These are phyloP conservation scores for Drosophila neonasuta DNA, from an alignment of 2,888 invertebrate genomes.

Conservation along the genomic window DNA sequence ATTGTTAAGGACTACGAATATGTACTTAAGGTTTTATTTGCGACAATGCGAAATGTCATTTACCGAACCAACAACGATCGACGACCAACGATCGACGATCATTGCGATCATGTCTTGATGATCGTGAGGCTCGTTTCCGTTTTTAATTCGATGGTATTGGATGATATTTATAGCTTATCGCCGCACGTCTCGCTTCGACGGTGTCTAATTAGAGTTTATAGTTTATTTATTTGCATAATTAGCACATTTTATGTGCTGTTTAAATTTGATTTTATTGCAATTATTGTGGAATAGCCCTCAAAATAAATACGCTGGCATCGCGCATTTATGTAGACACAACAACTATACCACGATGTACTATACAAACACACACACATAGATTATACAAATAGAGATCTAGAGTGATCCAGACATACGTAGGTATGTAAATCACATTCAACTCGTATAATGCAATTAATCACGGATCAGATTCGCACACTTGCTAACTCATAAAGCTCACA, in stretches of 20 bases:
- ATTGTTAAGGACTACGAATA: slow-evolving; percentile 4
- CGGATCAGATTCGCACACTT: slow-evolving; percentile 57
- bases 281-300: slow-evolving; percentile 60
- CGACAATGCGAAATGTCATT: slow-evolving; percentile 15
- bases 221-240: slow-evolving; percentile 71
- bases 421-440: slow-evolving; percentile 45
- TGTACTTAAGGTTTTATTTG: neutral
- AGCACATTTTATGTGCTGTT: slow-evolving; percentile 74
- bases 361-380: neutral
- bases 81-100: slow-evolving; percentile 1
- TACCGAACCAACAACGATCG: slow-evolving; percentile 25
- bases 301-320: slow-evolving; percentile 41
- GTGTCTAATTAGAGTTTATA: slow-evolving; percentile 76
- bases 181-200: slow-evolving; percentile 66
- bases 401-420: neutral
- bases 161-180: slow-evolving; percentile 27
- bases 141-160: slow-evolving; percentile 29
- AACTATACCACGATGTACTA: slow-evolving; percentile 4
- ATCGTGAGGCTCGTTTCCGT: slow-evolving; percentile 22
- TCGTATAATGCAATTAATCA: slow-evolving; percentile 54
- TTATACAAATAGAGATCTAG: neutral
- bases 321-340: slow-evolving; percentile 17
- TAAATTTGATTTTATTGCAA: slow-evolving; percentile 74
- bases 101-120: slow-evolving; percentile 7
- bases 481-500: slow-evolving; percentile 67